A percentile compares a stretch with the other conserved stretches of the same genome.
phyloP scores from a whole-genome alignment of 2,888 invertebrate species.

The Microchrysa polita region DNA sequence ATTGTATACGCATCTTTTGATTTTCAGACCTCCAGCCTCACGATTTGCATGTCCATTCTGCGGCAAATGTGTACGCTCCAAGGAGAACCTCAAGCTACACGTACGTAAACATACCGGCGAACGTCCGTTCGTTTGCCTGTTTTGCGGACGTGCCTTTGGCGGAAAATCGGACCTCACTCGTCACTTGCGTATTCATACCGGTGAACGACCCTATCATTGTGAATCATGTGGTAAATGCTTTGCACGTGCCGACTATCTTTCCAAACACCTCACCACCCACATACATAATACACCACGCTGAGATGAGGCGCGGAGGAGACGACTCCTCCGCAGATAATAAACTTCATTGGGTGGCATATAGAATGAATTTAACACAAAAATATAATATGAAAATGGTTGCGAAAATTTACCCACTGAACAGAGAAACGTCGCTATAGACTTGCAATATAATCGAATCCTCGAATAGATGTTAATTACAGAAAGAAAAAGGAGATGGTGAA shows the following conservation, averaged over 20 bases:
- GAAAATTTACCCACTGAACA: neutral
- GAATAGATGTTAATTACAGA: neutral
- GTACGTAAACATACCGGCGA: constrained; percentile 88
- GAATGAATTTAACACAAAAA: neutral
- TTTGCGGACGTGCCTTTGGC: constrained; percentile 88
- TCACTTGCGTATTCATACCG: constrained; percentile 87
- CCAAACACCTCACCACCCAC: constrained; percentile 90
- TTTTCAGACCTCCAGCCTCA: constrained; percentile 60
- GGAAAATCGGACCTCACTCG: constrained; percentile 89
- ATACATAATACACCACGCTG: constrained; percentile 77
- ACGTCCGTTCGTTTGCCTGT: constrained; percentile 89
- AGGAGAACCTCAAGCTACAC: constrained; percentile 87
- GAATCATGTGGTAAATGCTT: constrained; percentile 93
- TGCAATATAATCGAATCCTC: constrained; percentile 23
- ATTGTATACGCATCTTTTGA: neutral
- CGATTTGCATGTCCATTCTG: constrained; percentile 90
- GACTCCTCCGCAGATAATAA: constrained; percentile 65
- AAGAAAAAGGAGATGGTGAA: neutral
- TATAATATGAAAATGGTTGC: no score
- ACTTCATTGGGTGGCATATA: constrained; percentile 29
- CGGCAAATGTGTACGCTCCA: constrained; percentile 88
- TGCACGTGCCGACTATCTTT: constrained; percentile 88
- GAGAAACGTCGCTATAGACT: neutral
- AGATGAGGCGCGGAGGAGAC: constrained; percentile 66
- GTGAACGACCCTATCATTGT: constrained; percentile 90